Base-by-base conservation (phyloP, 1,140 invertebrate species). In the Drosophila orena region DNA sequence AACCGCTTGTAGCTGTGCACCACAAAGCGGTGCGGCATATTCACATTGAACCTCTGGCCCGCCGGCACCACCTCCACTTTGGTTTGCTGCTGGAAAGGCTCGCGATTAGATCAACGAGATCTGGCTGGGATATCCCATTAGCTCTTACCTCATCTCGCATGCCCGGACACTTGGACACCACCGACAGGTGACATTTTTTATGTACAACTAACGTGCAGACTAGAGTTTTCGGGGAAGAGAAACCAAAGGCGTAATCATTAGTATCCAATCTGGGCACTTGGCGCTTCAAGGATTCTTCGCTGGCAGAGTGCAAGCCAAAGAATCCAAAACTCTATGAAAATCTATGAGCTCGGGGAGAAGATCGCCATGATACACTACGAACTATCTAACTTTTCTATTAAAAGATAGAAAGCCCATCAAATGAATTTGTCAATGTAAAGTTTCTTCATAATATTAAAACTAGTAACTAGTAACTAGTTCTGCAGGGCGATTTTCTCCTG, bases 121-220 rank as follows among this genome's bases (percentile, higher is more conserved):
- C 17, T 47, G 24, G n/a, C 7, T 17, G 17, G 17, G 2, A 2
- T 40, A 44, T n/a, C 27, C 4, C 12, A 34, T 20, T 11, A 24
- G 72, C 15, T 30, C 88, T 93, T 93, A 96, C 96, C 94, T 97
- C 96, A 88, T 98, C 97, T 93, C 97, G 98, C 95, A 98, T 98
- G 68, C 98, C 97, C 47, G 98, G 98, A 94, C 98, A 99, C 94
- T 97, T 98, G 73, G 97, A 98, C 75, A 98, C 96, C 56, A 99
- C 97, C 53, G 96, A 96, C 77, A 96, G 95, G 93, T 99, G 98
- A 93, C 98, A 99, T 92, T 98, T 94, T 93, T 99, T 99, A 94
- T 99, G 98, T 79, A 99, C 98, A 81, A 99, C 98, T 93, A 97
- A 98, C 38, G 98, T 99, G 93, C 98, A 99, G 84, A 99, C 98